phyloP scores from a whole-genome alignment of 1,140 invertebrate genomes.

The Formica exsecta region DNA sequence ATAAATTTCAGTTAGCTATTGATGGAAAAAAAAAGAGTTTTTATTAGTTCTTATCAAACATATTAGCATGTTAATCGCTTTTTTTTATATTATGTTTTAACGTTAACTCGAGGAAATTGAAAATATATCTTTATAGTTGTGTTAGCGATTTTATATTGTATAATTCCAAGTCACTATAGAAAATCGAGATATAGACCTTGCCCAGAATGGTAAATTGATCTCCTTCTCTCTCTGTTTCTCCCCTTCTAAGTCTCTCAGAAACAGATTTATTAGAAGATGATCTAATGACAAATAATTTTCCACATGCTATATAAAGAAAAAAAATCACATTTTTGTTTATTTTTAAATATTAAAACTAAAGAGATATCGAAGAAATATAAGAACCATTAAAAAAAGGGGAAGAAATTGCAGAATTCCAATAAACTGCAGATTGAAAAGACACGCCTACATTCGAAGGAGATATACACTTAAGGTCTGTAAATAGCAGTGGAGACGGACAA shows the following conservation, averaged over 20 bases:
- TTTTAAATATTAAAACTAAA: neutral
- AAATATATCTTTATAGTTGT: neutral
- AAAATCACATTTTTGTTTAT: neutral
- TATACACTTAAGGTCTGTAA: slow-evolving; percentile 1
- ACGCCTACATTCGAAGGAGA: slow-evolving; percentile 3
- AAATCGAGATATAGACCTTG: neutral
- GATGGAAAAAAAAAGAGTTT: no score
- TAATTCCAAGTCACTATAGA: slow-evolving; percentile 22
- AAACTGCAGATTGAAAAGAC: neutral
- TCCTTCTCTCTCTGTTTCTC: neutral
- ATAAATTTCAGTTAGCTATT: no score
- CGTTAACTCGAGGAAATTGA: neutral
- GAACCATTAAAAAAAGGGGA: neutral
- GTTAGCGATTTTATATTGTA: slow-evolving; percentile 2
- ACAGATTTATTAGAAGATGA: neutral
- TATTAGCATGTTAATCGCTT: neutral
- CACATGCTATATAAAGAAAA: no score
- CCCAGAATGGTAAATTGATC: neutral
- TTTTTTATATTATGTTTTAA: neutral
- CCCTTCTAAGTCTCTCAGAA: neutral
- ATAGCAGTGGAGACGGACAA: neutral
- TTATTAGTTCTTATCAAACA: no score
- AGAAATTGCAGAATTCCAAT: neutral
- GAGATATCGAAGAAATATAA: neutral
- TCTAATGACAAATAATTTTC: neutral